These are phyloP conservation scores for Oncorhynchus mykiss DNA, from an alignment of 2,113 vertebrate species.

Conservation along the genomic window DNA sequence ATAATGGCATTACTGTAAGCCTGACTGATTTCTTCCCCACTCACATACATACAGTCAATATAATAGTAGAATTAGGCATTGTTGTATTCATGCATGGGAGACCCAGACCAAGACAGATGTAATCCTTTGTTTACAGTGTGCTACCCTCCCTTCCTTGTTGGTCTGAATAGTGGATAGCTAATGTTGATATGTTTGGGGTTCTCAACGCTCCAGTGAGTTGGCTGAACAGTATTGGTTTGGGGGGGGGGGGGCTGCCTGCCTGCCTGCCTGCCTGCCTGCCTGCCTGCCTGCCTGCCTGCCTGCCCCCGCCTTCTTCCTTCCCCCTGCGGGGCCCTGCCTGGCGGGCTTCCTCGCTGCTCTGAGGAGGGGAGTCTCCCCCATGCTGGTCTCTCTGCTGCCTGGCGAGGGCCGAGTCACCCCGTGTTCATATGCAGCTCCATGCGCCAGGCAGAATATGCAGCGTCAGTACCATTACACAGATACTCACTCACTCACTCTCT, in stretches of 20 bases:
- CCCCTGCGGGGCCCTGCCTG: background rate
- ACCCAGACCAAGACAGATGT: too few relatives aligned
- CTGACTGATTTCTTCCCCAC: slow-evolving; percentile 10
- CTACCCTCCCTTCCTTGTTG: slow-evolving; percentile 1
- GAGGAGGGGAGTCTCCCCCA: too few relatives aligned
- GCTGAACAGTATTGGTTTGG: background rate
- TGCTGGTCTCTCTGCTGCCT: too few relatives aligned
- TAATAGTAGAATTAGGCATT: background rate
- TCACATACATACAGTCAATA: background rate
- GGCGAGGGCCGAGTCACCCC: too few relatives aligned
- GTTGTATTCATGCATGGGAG: background rate
- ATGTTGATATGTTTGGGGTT: background rate
- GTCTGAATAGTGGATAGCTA: background rate
- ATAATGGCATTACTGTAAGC: slow-evolving; percentile 37
- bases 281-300: background rate
- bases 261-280: background rate
- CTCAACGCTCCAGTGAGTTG: background rate
- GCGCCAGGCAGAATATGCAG: too few relatives aligned
- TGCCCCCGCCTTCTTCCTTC: too few relatives aligned
- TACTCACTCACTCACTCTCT: too few relatives aligned
- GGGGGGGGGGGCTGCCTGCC: background rate
- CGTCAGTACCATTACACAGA: too few relatives aligned
- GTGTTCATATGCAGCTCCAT: too few relatives aligned
- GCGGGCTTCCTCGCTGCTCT: background rate
- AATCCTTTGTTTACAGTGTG: background rate